Conservation (phyloP, 2,113 vertebrate species). For the Callaeas wilsoni region DNA sequence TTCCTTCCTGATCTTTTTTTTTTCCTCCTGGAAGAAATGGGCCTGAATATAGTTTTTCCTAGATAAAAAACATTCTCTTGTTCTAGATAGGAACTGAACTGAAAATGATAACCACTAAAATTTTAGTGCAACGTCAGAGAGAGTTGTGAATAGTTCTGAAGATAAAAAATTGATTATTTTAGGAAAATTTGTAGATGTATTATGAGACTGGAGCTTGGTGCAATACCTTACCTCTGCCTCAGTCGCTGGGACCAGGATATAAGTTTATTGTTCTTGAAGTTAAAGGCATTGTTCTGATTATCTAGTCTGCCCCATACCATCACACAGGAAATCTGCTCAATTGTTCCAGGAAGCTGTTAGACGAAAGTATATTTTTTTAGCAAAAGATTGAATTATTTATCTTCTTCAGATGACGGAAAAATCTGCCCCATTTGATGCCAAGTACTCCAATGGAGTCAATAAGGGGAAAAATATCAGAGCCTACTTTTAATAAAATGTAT, state of each 20-base stretch:
- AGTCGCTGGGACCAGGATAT: neutral
- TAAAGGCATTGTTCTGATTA: neutral
- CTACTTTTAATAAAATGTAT: neutral
- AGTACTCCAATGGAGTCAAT: neutral
- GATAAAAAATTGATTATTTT: neutral
- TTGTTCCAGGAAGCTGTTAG: neutral
- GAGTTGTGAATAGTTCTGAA: neutral
- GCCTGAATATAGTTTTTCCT: neutral
- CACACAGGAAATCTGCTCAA: neutral
- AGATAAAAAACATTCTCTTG: neutral
- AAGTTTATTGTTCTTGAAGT: neutral
- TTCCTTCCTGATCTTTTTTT: neutral
- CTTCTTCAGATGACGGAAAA: neutral
- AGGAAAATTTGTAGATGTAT: neutral
- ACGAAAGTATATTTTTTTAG: neutral
- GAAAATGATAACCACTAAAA: neutral
- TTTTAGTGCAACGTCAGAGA: neutral
- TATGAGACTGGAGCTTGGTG: neutral
- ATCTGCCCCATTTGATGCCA: neutral
- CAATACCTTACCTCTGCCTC: neutral
- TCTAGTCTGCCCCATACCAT: neutral
- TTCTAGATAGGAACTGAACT: neutral
- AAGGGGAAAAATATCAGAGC: neutral
- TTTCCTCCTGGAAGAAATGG: neutral
- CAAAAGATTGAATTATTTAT: neutral